Percentiles rank a stretch among this genome's conserved stretches.
phyloP scores from a whole-genome alignment of 2,888 invertebrate species.

The Dryomyza anilis region DNA sequence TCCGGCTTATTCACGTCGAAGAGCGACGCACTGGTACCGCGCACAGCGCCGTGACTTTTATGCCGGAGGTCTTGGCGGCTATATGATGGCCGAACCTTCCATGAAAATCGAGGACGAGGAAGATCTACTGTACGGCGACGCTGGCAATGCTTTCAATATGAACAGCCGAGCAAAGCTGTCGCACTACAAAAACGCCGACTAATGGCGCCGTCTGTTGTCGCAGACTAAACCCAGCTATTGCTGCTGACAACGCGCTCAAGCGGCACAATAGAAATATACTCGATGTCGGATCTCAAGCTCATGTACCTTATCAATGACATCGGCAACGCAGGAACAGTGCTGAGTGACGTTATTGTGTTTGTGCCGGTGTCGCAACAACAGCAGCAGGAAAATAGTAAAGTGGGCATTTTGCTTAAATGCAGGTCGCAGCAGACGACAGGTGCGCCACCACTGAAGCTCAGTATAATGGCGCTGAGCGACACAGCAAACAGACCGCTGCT shows the following conservation, averaged over 20 bases:
- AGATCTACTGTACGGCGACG: conserved; percentile 88
- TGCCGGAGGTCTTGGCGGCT: conserved; percentile 51
- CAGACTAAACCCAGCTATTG: conserved; percentile 84
- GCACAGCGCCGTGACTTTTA: conserved; percentile 39
- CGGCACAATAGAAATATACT: conserved; percentile 92
- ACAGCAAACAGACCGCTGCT: conserved; percentile 82
- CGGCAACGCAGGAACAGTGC: conserved; percentile 63
- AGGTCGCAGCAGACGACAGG: conserved; percentile 57
- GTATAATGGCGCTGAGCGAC: conserved; percentile 80
- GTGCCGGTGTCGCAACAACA: conserved; percentile 65
- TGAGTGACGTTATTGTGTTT: conserved; percentile 81
- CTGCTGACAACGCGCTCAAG: conserved; percentile 83
- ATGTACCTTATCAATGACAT: conserved; percentile 76
- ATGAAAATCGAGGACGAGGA: conserved; percentile 83
- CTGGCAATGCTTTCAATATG: conserved; percentile 72
- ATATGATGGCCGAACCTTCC: conserved; percentile 61
- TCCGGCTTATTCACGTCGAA: conserved; percentile 86
- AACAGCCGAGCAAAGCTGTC: conserved; percentile 62
- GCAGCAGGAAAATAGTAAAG: conserved; percentile 53
- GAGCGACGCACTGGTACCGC: conserved; percentile 52
- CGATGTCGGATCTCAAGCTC: conserved; percentile 84
- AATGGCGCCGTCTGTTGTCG: conserved; percentile 79
- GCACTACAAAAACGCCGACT: conserved; percentile 68
- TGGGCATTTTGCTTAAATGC: conserved; percentile 55
- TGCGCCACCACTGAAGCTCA: conserved; percentile 63